Base-by-base conservation (phyloP, 2,113 vertebrate species). In the Galemys pyrenaicus region DNA sequence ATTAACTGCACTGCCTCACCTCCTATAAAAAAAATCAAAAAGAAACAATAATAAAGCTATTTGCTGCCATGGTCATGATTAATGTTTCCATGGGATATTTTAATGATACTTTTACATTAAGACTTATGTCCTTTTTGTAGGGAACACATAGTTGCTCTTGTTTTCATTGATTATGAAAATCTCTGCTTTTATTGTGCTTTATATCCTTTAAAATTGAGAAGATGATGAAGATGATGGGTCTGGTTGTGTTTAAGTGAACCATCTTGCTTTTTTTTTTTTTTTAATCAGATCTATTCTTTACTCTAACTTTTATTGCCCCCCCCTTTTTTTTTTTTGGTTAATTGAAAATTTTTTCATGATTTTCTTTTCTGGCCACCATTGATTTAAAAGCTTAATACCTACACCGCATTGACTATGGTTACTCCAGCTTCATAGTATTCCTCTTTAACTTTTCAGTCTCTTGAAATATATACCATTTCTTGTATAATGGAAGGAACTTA, bases 81-180 rank as follows among this genome's bases (percentile, higher is more conserved):
- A 58, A 3, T 17, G 22, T 77, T 85, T 87, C 44, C 51, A 1
- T 35, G 85, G 39, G 11, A 7, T 60, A 46, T 32, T 56, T 91
- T 81, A 13, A 19, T 12, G 20, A 30, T 56, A 19, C 15, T 89
- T 89, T 89, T 56, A 54, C 10, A 44, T 62, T 78, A 84, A 74
- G 16, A 51, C 71, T 84, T 68, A 62, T 35, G 6, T 51, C 9
- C 65, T 95, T 85, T 20, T 86, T n/a, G 5, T 82, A 70, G 70
- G 83, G 11, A 67, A 54, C 17, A 46, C 6, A n/a, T 49, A 64
- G 13, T 71, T 62, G 26, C 30, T 37, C 28, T 79, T 85, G 2
- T 91, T 71, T 70, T 79, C 46, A 56, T 81, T 83, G 17, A 81
- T 93, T 89, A 64, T 58, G 28, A 70, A 89, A 80, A 65, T 28